Base-by-base conservation (phyloP, 2,797 vertebrate species). In the Hyperoplus immaculatus region DNA sequence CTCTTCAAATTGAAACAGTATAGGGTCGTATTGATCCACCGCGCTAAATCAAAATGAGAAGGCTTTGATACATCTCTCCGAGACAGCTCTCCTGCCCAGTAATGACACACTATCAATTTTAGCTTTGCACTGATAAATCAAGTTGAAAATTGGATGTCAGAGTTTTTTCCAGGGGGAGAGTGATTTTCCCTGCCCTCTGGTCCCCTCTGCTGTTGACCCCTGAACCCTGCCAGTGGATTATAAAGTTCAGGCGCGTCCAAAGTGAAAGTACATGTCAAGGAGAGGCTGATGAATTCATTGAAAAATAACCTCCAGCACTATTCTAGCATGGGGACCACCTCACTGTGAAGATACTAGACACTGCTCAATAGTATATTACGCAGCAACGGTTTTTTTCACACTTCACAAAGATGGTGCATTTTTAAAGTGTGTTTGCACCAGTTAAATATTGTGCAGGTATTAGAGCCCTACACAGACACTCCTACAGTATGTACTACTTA, bases 71-170 rank as follows among this genome's bases (percentile, higher is more conserved):
- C 96, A 93, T 97, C 96, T 97, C 96, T 95, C 92, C 95, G 82
- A 95, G 97, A 97, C 97, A 97, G 96, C 93, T 94, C 95, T 3
- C 91, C 95, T 95, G 93, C 94, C 93, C 94, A 90, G 95, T 97
- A 97, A 97, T 98, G 97, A 96, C 97, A 97, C 95, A 94, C 98
- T 97, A 98, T 99, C 98, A 98, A 97, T 99, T 98, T 97, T 97
- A 96, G 97, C 97, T 97, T 97, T 96, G 94, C 91, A 95, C 97
- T 97, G 98, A 99, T 99, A 99, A 99, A 99, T 99, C 98, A 99
- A 95, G 95, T 97, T 96, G 97, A 99, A 99, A 99, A 99, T 99
- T 99, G 97, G 97, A 97, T 99, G 98, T 98, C 98, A 98, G 94
- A 83, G 90, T 96, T 96, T 97, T 95, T 96, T 95, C 90, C 92